Percentiles rank a stretch among this genome's conserved stretches.
Conservation (phyloP, 2,797 vertebrate species). For the Tinamus major region DNA sequence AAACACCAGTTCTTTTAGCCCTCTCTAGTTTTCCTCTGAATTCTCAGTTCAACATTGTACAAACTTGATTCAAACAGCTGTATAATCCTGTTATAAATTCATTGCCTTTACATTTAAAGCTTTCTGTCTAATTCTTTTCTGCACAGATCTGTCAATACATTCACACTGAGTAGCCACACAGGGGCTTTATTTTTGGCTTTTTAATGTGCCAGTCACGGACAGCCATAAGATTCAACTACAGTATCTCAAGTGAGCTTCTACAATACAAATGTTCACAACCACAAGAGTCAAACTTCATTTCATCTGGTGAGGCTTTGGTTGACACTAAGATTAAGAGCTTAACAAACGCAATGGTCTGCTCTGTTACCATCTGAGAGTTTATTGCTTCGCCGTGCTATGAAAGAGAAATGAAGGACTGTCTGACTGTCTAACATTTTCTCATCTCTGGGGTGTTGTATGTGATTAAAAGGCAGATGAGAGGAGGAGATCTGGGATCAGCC, state of each 20-base stretch:
- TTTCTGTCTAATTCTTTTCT: slow-evolving; percentile 66
- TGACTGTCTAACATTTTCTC: background rate
- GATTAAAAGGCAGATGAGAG: background rate
- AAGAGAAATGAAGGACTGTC: slow-evolving; percentile 67
- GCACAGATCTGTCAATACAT: slow-evolving; percentile 64
- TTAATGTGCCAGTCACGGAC: slow-evolving; percentile 63
- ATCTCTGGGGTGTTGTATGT: background rate
- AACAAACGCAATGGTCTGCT: slow-evolving; percentile 61
- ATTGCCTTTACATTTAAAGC: slow-evolving; percentile 68
- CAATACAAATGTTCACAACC: slow-evolving; percentile 69
- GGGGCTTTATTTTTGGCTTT: slow-evolving; percentile 66
- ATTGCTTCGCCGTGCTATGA: background rate
- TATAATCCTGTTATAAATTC: slow-evolving; percentile 75
- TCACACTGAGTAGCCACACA: slow-evolving; percentile 49
- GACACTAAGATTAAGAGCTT: slow-evolving; percentile 74
- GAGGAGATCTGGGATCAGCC: background rate
- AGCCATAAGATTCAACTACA: slow-evolving; percentile 49
- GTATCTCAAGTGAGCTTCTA: slow-evolving; percentile 65
- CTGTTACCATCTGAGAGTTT: slow-evolving; percentile 13
- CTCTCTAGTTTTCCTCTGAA: slow-evolving; percentile 63
- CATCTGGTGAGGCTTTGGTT: slow-evolving; percentile 59
- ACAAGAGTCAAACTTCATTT: slow-evolving; percentile 68
- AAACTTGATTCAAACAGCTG: slow-evolving; percentile 41
- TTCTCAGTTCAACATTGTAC: slow-evolving; percentile 32
- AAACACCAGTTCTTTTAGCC: slow-evolving; percentile 44